These are phyloP conservation scores for Erpornis zantholeuca DNA, from an alignment of 2,113 vertebrate species.

Conservation along the genomic window DNA sequence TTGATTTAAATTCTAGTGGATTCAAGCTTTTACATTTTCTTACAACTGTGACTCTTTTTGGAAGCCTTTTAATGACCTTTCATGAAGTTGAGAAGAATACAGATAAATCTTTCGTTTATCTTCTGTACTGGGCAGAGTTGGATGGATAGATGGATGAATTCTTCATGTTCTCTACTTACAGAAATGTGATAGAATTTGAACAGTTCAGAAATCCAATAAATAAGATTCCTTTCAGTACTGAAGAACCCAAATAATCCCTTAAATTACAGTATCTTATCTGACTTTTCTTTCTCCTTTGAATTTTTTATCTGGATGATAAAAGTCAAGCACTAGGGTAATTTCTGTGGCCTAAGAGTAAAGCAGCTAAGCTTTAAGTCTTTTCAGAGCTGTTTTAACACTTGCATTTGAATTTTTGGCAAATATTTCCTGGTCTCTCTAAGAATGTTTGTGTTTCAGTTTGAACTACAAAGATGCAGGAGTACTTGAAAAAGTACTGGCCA, in stretches of 20 bases:
- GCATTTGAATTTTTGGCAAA: not conserved
- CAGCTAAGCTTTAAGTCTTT: not conserved
- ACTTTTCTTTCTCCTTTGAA: not conserved
- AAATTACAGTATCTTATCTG: not conserved
- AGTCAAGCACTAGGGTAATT: not conserved
- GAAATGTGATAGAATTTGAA: not conserved
- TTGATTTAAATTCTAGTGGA: not conserved
- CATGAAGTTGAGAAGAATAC: not conserved
- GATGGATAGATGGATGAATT: not conserved
- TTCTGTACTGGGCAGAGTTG: not conserved
- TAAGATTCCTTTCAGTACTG: not conserved
- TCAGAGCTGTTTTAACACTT: not conserved
- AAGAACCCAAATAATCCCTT: not conserved
- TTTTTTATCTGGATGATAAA: not conserved
- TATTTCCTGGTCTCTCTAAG: not conserved
- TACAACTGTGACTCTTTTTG: not conserved
- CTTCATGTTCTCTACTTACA: not conserved
- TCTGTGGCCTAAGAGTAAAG: not conserved
- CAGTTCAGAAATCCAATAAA: not conserved
- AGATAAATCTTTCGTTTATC: not conserved
- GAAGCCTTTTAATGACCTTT: not conserved
- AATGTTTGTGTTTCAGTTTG: not conserved
- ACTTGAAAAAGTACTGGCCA: not conserved
- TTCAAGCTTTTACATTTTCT: not conserved
- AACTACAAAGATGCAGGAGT: not conserved